phyloP scores from a whole-genome alignment of 2,888 invertebrate species.

The Miltochrista miniata region DNA sequence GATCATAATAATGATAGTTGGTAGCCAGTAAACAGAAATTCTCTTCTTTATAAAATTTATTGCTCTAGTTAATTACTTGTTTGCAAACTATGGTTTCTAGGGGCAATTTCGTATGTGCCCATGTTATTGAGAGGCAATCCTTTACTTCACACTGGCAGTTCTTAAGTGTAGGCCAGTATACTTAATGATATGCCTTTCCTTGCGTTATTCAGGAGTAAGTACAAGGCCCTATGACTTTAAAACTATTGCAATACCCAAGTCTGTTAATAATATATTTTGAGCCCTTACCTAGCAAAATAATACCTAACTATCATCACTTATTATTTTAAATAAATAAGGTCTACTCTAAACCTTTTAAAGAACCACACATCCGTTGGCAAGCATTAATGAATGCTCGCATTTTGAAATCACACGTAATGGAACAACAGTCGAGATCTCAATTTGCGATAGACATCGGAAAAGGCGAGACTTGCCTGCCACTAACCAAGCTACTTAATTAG shows the following conservation, averaged over 20 bases:
- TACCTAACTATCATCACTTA: background rate
- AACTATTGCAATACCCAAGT: no score
- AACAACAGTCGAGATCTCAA: slow-evolving; percentile 64
- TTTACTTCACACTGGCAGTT: no score
- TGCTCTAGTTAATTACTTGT: slow-evolving; percentile 38
- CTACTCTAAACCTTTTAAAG: slow-evolving; percentile 18
- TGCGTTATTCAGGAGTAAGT: no score
- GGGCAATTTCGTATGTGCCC: no score
- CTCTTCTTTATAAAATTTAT: slow-evolving; percentile 8
- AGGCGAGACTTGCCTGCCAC: slow-evolving; percentile 56
- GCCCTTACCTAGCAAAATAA: no score
- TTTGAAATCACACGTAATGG: slow-evolving; percentile 49
- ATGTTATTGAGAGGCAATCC: no score
- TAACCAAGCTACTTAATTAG: slow-evolving; percentile 71
- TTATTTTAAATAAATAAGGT: slow-evolving; percentile 24
- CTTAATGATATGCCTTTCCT: no score
- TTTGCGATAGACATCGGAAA: slow-evolving; percentile 63
- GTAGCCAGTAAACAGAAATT: slow-evolving; percentile 38
- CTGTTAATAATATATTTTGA: no score
- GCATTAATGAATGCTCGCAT: slow-evolving; percentile 32
- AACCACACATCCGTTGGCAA: slow-evolving; percentile 31
- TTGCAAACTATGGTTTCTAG: slow-evolving; percentile 25
- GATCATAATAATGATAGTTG: slow-evolving; percentile 8
- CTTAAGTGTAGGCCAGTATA: no score
- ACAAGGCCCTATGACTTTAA: no score